A percentile compares a stretch with the other conserved stretches of the same genome.
Evolutionary conservation across 1,140 invertebrate species (phyloP).

Genomic region (Euschistus heros): DNA sequence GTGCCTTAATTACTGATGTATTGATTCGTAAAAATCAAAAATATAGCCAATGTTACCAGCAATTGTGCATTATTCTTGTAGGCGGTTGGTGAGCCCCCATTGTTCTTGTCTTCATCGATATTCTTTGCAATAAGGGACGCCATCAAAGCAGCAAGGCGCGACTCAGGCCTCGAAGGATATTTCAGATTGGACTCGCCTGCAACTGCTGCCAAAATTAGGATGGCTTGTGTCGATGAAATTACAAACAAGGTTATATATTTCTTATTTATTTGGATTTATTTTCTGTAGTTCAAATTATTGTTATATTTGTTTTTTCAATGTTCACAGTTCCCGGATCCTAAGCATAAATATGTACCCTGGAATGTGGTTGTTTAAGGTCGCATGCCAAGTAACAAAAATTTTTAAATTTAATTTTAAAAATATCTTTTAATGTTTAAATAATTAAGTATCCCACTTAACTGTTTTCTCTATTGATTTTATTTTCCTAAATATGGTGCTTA

Average conservation of each 20-base stretch:
- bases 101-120: constrained; percentile 75
- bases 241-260: constrained; percentile 36
- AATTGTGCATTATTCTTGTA: constrained; percentile 32
- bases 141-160: constrained; percentile 60
- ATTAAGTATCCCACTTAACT: too few species aligned
- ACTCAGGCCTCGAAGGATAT: constrained; percentile 46
- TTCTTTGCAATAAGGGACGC: constrained; percentile 86
- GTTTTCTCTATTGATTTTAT: too few species aligned
- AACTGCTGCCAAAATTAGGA: constrained; percentile 76
- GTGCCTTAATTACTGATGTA: too few species aligned
- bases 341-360: background rate
- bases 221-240: constrained; percentile 78
- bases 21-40: background rate
- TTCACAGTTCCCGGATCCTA: background rate
- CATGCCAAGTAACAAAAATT: too few species aligned
- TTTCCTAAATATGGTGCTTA: too few species aligned
- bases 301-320: background rate
- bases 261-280: background rate
- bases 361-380: background rate
- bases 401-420: too few species aligned
- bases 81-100: constrained; percentile 90
- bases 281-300: background rate
- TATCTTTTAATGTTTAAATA: too few species aligned
- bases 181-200: constrained; percentile 78
- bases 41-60: background rate